phyloP scores from a whole-genome alignment of 2,797 vertebrate genomes.

The Melanotaenia parkinsoni region DNA sequence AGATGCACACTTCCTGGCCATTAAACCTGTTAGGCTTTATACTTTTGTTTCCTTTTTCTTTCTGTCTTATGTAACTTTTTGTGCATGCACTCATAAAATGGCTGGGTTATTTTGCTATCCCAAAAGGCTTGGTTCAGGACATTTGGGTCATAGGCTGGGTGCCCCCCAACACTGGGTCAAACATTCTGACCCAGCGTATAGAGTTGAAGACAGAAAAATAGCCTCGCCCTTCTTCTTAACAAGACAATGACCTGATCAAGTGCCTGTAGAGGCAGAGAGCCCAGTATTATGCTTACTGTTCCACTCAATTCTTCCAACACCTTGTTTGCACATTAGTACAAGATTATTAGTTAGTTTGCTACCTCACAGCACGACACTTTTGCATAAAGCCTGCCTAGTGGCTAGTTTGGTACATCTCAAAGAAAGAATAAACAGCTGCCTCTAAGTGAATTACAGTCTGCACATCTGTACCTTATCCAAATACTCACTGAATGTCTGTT shows the following conservation, averaged over 20 bases:
- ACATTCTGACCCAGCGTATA: not conserved
- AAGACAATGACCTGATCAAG: not conserved
- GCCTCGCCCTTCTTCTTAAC: not conserved
- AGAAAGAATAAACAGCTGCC: not conserved
- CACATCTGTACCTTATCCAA: not conserved
- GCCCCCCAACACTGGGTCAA: not conserved
- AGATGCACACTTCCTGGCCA: conserved; percentile 12
- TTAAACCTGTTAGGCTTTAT: not conserved
- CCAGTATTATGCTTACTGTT: not conserved
- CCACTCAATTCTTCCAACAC: not conserved
- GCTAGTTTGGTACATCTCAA: not conserved
- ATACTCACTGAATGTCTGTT: not conserved
- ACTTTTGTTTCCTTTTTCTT: not conserved
- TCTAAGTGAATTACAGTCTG: not conserved
- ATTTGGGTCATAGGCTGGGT: too few relatives aligned
- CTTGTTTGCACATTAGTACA: not conserved
- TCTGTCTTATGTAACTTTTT: not conserved
- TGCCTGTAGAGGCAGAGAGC: not conserved
- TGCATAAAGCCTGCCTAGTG: not conserved
- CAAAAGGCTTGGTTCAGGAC: too few relatives aligned
- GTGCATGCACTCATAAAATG: not conserved
- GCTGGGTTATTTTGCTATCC: not conserved
- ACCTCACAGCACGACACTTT: not conserved
- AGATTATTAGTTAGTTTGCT: not conserved
- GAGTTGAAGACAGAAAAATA: not conserved